phyloP scores from a whole-genome alignment of 2,888 invertebrate genomes.

The Eulithis prunata region DNA sequence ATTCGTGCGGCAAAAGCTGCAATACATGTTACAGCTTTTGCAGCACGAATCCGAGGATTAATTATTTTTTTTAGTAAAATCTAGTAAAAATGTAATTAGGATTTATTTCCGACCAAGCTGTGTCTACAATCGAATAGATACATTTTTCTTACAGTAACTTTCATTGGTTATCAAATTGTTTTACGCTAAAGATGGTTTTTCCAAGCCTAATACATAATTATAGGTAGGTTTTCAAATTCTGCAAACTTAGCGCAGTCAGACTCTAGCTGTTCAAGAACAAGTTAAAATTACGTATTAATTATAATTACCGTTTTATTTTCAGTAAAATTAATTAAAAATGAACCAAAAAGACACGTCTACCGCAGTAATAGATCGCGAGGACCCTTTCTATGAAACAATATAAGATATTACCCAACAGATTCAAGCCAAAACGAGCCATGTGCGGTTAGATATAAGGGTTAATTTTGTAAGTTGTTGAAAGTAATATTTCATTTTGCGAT shows the following conservation, averaged over 20 bases:
- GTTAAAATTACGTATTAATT: neutral
- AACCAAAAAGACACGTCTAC: slow-evolving; percentile 34
- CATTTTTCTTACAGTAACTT: too few relatives aligned
- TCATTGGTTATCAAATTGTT: too few relatives aligned
- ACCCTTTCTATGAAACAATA: slow-evolving; percentile 33
- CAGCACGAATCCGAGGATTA: neutral
- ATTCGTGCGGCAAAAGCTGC: neutral
- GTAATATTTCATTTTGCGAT: slow-evolving; percentile 33
- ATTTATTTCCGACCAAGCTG: too few relatives aligned
- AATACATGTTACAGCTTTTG: neutral
- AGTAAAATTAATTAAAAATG: slow-evolving; percentile 32
- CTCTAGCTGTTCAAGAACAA: too few relatives aligned
- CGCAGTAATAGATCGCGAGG: slow-evolving; percentile 34
- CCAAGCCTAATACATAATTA: too few relatives aligned
- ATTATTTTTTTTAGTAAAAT: too few relatives aligned
- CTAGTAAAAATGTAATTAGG: too few relatives aligned
- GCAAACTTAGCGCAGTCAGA: too few relatives aligned
- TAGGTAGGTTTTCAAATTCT: too few relatives aligned
- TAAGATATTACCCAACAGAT: slow-evolving; percentile 41
- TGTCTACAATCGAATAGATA: too few relatives aligned
- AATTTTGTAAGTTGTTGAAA: slow-evolving; percentile 9
- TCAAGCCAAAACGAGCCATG: slow-evolving; percentile 22
- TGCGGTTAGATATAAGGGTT: slow-evolving; percentile 15
- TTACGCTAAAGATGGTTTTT: too few relatives aligned
- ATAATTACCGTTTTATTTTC: neutral